A percentile compares a stretch with the other conserved stretches of the same genome.
Conservation (phyloP, 2,113 vertebrate species). For the Malurus elegans region DNA sequence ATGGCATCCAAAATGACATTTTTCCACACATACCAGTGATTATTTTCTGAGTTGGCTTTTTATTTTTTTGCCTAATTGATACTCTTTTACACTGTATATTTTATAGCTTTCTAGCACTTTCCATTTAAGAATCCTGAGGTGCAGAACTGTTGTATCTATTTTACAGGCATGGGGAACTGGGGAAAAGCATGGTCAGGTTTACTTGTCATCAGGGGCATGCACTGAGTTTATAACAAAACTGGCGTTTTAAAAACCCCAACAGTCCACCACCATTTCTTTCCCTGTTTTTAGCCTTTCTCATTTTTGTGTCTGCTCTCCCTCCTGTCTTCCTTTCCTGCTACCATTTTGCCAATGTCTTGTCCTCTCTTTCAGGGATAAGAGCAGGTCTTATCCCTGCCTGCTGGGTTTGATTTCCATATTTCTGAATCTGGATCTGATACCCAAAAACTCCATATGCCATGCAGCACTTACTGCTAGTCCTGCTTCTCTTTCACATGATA, state of each 20-base stretch:
- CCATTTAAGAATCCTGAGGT: not conserved
- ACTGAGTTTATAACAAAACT: not conserved
- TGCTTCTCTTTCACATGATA: not conserved
- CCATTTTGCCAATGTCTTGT: not conserved
- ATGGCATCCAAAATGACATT: not conserved
- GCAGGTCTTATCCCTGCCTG: not conserved
- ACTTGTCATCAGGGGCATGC: not conserved
- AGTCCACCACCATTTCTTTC: not conserved
- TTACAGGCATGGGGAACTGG: not conserved
- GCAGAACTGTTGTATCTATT: not conserved
- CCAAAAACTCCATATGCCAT: not conserved
- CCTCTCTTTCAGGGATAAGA: not conserved
- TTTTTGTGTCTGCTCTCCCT: not conserved
- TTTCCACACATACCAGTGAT: not conserved
- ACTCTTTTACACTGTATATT: not conserved
- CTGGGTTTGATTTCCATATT: not conserved
- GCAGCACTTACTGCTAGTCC: not conserved
- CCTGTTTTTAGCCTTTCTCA: not conserved
- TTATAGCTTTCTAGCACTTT: not conserved
- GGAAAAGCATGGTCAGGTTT: not conserved
- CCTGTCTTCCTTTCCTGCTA: not conserved
- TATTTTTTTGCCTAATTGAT: not conserved
- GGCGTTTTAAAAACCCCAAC: not conserved
- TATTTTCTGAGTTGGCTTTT: conserved; percentile 1
- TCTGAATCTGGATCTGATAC: not conserved